These are phyloP conservation scores for Ferdinandea cuprea DNA, from an alignment of 2,888 invertebrate genomes.

Conservation along the genomic window DNA sequence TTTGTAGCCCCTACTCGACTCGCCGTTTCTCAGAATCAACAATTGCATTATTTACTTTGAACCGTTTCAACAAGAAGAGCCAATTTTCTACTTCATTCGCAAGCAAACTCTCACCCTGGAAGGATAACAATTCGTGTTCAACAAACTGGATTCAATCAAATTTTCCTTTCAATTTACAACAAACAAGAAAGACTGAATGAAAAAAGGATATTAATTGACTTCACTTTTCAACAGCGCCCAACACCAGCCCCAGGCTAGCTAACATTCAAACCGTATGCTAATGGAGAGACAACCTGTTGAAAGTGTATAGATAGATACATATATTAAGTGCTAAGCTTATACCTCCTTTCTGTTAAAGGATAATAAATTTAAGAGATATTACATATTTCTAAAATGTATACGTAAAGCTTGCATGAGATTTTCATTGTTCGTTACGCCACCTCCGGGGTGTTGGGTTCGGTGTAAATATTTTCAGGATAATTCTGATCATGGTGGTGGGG, in stretches of 20 bases:
- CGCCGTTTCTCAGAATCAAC: conserved; percentile 25
- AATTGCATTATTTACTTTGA: conserved; percentile 48
- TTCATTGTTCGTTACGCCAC: conserved; percentile 19
- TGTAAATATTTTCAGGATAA: conserved; percentile 15
- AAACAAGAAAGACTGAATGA: not conserved
- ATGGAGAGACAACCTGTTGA: conserved; percentile 56
- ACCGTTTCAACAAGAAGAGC: conserved; percentile 31
- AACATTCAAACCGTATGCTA: conserved; percentile 22
- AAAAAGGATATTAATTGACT: conserved; percentile 36
- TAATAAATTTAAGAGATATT: conserved; percentile 7
- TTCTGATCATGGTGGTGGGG: conserved; percentile 6
- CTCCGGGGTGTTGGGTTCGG: not conserved
- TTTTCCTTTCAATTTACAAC: conserved; percentile 7
- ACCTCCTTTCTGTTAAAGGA: conserved; percentile 6
- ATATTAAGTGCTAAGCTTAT: too few species aligned
- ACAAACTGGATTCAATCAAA: conserved; percentile 32
- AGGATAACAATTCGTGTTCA: conserved; percentile 13
- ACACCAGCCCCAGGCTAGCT: too few species aligned
- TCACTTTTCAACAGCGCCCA: conserved; percentile 4
- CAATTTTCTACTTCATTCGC: conserved; percentile 18
- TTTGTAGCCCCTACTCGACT: conserved; percentile 1
- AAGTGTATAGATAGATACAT: not conserved
- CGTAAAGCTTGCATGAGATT: conserved; percentile 13
- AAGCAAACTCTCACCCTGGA: not conserved
- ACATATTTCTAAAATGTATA: conserved; percentile 4